Evolutionary conservation across 2,113 vertebrate genomes (phyloP), one percentile per base, ranked within the genome.

Genomic region (Chaetura pelagica): DNA sequence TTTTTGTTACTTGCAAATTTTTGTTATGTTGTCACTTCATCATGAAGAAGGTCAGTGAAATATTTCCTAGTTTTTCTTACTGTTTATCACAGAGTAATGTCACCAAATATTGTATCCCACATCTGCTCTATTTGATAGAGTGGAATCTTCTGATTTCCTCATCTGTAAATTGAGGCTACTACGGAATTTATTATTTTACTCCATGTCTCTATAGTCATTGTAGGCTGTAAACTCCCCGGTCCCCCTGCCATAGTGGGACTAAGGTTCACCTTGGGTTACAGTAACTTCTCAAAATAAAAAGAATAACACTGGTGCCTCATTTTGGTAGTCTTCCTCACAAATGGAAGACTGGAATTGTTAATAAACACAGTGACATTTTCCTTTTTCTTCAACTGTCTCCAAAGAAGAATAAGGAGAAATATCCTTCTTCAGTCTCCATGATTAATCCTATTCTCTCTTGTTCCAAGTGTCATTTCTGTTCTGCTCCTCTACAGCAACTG

Each of bases 401-500:
- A 72, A 48, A 90, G 66, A 64, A 51, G 58, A 76, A n/a, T 12
- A 57, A 83, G 46, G 55, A 92, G 23, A 79, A 84, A 77, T 69
- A 66, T 7, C 38, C n/a, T 86, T 26, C 67, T 58, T 94, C 72
- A 30, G 20, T 92, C 54, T 76, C 49, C 12, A 5, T 5, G 0
- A 30, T 79, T 88, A 92, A 66, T 77, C 29, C 46, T 81, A 17
- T 57, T 76, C 72, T 76, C 15, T 61, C 1, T 89, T 62, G 38
- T 91, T 90, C 69, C n/a, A 86, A 63, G 32, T 63, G 29, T 88
- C 27, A 26, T 71, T 93, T 95, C 51, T 87, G 48, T 63, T 84
- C 55, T 80, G 57, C n/a, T 81, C 12, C 44, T 87, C 83, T 96
- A 80, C 80, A 95, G 93, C 83, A 94, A 16, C 54, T 26, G 20